Evolutionary conservation across 2,888 invertebrate genomes (phyloP).

Genomic region (Parnassius mnemosyne): DNA sequence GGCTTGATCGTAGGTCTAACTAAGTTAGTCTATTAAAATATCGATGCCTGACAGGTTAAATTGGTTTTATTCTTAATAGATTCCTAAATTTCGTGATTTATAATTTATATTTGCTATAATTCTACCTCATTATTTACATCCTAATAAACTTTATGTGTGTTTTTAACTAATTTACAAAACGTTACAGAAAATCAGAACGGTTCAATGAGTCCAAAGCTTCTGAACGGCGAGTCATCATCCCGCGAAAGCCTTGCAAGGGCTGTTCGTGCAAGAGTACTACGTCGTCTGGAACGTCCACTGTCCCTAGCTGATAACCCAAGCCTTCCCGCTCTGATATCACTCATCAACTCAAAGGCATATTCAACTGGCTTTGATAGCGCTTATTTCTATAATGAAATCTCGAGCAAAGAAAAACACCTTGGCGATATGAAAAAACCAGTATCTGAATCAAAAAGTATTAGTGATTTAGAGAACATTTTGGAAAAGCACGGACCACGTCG

Average conservation of each 20-base stretch:
- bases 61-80: too few species aligned
- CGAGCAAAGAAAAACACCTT: conserved; percentile 41
- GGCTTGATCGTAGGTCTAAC: too few species aligned
- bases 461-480: conserved; percentile 43
- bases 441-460: conserved; percentile 44
- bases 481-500: conserved; percentile 41
- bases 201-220: conserved; percentile 38
- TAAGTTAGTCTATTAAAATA: too few species aligned
- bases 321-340: conserved; percentile 45
- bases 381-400: conserved; percentile 29
- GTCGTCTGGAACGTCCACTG: conserved; percentile 55
- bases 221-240: conserved; percentile 39
- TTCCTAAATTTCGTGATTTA: too few species aligned
- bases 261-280: conserved; percentile 54
- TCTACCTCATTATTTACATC: too few species aligned
- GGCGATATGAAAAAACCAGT: conserved; percentile 39
- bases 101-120: too few species aligned
- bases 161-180: too few species aligned
- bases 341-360: conserved; percentile 50
- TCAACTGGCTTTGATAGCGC: conserved; percentile 45
- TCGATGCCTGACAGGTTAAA: too few species aligned
- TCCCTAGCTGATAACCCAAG: conserved; percentile 54
- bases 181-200: conserved; percentile 49
- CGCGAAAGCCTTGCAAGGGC: conserved; percentile 56
- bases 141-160: too few species aligned